Conservation (phyloP, 92 coral and sea anemone species). For the Porites divaricata region DNA sequence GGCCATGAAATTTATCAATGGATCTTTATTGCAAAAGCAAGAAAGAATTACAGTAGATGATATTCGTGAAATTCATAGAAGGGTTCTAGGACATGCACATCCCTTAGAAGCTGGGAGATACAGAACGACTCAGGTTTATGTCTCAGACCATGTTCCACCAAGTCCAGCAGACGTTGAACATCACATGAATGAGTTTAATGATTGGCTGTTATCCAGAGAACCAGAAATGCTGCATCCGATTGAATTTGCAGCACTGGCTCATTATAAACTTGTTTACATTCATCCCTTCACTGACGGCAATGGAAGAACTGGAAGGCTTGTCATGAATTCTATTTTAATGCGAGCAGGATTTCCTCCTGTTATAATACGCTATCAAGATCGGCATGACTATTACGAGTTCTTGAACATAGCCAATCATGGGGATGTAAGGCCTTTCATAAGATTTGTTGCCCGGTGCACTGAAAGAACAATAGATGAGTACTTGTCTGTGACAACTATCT, state of each 20-base stretch:
- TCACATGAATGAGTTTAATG: slow-evolving; percentile 86
- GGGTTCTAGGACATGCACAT: slow-evolving; percentile 94
- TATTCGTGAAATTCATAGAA: slow-evolving; percentile 79
- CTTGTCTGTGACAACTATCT: slow-evolving; percentile 88
- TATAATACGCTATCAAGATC: slow-evolving; percentile 83
- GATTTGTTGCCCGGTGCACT: slow-evolving; percentile 95
- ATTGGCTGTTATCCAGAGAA: slow-evolving; percentile 83
- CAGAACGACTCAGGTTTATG: slow-evolving; percentile 91
- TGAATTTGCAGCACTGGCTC: slow-evolving; percentile 97
- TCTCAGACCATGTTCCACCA: slow-evolving; percentile 93
- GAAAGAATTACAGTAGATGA: slow-evolving; percentile 76
- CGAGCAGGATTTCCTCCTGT: slow-evolving; percentile 99
- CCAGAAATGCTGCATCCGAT: slow-evolving; percentile 86
- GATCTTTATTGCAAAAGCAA: slow-evolving; percentile 82
- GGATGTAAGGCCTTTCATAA: slow-evolving; percentile 92
- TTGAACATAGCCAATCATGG: slow-evolving; percentile 96
- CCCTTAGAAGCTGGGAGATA: slow-evolving; percentile 94
- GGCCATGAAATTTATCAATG: slow-evolving; percentile 90
- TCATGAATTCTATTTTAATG: slow-evolving; percentile 98
- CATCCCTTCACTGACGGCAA: slow-evolving; percentile 99
- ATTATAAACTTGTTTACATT: slow-evolving; percentile 93
- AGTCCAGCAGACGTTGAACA: slow-evolving; percentile 86
- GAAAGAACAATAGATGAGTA: slow-evolving; percentile 96
- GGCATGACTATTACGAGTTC: slow-evolving; percentile 87
- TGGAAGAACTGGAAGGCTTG: slow-evolving; percentile 90